Base-by-base conservation (phyloP, 2,113 vertebrate species). In the Terrapene triunguis region DNA sequence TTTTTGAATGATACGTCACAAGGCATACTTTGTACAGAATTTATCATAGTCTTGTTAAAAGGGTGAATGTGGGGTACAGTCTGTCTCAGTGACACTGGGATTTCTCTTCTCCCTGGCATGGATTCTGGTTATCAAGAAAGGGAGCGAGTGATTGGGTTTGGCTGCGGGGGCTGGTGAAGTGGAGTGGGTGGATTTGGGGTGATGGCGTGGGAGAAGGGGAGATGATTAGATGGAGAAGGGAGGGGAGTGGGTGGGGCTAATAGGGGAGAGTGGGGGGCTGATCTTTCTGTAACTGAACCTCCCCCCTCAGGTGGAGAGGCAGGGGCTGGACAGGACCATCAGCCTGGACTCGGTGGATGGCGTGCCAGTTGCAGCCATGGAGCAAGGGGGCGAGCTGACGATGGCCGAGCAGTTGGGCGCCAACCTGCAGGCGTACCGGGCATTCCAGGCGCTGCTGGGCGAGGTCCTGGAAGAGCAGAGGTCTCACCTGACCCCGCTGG, bases 381-480 rank as follows among this genome's bases (percentile, higher is more conserved):
- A 97, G 62, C 96, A 6, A 8, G 98, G 98, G 98, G 90, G 94
- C 1, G 97, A 98, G 94, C 95, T 98, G 95, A 97, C 97, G 0
- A 98, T 97, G 82, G 98, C 97, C 0, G 97, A 98, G 90, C 92
- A 98, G 74, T 97, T 98, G 51, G 94, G 96, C 76, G 97, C 98
- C 92, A 98, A 98, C 93, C 97, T 98, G 85, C 95, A 92, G 0
- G 98, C 98, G 0, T 98, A 98, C n/a, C 97, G 98, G 1, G 87
- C 97, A 51, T 98, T 98, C 96, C 98, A 97, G 0, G 5, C 32
- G 2, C 93, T 98, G 96, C 44, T 98, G 96, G 90, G 96, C 8
- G 96, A 96, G 95, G 97, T 98, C 91, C 83, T 98, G 93, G 98
- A 98, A 92, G 98, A 98, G 81, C 98, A 98, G 84, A 96, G 47